Percentiles rank a stretch among this genome's conserved stretches.
Evolutionary conservation across 2,797 vertebrate genomes (phyloP).

Genomic region (Peromyscus aztecus): DNA sequence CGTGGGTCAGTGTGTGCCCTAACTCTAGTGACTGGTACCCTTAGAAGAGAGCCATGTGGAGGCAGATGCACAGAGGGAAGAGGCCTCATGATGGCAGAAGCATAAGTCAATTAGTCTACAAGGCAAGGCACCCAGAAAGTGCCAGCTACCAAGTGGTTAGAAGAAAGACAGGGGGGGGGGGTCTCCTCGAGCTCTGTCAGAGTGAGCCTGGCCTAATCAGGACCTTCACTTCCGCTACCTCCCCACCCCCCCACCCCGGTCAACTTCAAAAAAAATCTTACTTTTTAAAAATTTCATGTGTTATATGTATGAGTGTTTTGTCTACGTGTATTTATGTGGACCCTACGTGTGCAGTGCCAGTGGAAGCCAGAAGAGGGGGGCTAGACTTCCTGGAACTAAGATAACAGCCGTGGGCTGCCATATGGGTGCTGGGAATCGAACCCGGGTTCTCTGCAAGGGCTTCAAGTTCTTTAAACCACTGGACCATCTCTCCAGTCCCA

Average conservation of each 20-base stretch:
- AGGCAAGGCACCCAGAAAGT: background rate
- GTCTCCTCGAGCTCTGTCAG: background rate
- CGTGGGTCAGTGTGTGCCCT: background rate
- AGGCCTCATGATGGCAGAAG: background rate
- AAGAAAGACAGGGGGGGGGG: no score
- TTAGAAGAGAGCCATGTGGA: background rate
- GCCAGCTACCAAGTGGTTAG: background rate
- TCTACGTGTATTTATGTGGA: background rate
- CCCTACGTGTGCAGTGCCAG: background rate
- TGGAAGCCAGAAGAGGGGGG: background rate
- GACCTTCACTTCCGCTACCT: background rate
- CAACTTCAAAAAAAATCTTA: background rate
- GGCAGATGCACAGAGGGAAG: background rate
- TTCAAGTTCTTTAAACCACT: background rate
- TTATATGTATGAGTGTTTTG: background rate
- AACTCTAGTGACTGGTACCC: background rate
- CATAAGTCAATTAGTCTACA: background rate
- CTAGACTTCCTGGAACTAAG: background rate
- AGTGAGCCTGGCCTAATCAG: background rate
- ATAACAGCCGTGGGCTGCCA: background rate
- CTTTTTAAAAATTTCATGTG: background rate
- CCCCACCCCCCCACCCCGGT: no score
- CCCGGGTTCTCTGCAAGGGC: background rate
- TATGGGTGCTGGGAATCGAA: background rate
- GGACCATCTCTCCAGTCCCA: background rate